phyloP scores from a whole-genome alignment of 2,113 vertebrate genomes.

The Microtus montanus region DNA sequence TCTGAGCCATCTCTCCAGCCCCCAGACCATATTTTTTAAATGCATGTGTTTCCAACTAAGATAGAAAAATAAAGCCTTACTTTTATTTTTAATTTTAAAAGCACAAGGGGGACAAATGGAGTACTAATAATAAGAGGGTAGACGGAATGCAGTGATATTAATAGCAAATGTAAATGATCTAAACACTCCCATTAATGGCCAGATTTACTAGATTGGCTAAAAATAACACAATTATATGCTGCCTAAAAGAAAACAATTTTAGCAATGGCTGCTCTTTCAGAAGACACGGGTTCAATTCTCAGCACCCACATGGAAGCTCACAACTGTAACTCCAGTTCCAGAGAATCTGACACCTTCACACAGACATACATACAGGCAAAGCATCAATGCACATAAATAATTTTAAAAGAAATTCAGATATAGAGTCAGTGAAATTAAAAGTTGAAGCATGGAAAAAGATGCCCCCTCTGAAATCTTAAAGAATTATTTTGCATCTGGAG shows the following conservation, averaged over 20 bases:
- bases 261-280: background rate
- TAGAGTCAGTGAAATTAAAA: background rate
- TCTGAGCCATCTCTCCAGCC: too few species aligned
- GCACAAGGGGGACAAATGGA: background rate
- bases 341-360: background rate
- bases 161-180: background rate
- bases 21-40: background rate
- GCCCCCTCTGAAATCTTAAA: background rate
- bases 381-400: background rate
- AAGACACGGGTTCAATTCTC: background rate
- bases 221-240: background rate
- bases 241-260: background rate
- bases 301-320: background rate
- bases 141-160: background rate
- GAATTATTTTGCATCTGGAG: background rate
- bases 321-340: background rate
- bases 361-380: background rate
- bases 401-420: background rate
- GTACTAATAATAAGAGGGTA: background rate
- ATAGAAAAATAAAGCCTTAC: constrained; percentile 49
- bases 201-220: background rate
- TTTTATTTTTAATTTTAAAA: background rate
- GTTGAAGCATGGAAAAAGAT: background rate
- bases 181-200: background rate
- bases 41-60: constrained; percentile 32